Base-by-base conservation (phyloP, 2,888 invertebrate genomes). In the Orthosia gracilis region DNA sequence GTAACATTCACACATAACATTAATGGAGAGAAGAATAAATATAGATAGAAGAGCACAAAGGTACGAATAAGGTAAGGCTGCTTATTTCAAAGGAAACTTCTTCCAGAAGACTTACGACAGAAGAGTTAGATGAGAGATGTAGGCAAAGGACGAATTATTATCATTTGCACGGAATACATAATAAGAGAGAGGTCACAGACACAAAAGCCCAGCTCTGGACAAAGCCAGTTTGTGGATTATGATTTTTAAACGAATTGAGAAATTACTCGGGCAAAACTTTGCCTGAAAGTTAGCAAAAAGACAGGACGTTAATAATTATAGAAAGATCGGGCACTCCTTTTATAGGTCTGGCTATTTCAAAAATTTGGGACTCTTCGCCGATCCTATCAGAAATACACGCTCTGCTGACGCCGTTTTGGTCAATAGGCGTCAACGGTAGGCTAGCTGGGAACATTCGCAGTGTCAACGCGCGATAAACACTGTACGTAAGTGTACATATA, bases 401-500 rank as follows among this genome's bases (percentile, higher is more conserved):
- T 57, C 68, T 59, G 47, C 68, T 58, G 15, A 55, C 64, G 12
- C 45, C 18, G 9, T 63, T 78, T 78, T 59, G 47, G 21, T 47
- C n/a, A 78, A 82, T 59, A 49, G 40, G 70, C 68, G 70, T 73
- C 23, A 78, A 83, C 62, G 68, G 62, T 66, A 50, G 74, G 50
- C 40, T 57, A 58, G 68, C 50, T 74, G 47, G 54, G 83, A 66
- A 78, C 80, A 81, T 58, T 66, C 74, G 73, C 75, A 75, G 67
- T 84, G 80, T 85, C 85, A 85, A 86, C 86, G 76, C 84, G 80
- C 82, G 86, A 86, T 82, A 84, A 85, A 85, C 76, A 80, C 70
- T 85, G 88, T 87, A 90, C 86, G 84, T 88, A 89, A 85, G 86
- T 90, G 78, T 85, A 83, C 78, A 85, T 87, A 88, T 86, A 40